Evolutionary conservation across 2,888 invertebrate genomes (phyloP), one percentile per base, ranked within the genome.

Genomic region (Drosophila testacea): DNA sequence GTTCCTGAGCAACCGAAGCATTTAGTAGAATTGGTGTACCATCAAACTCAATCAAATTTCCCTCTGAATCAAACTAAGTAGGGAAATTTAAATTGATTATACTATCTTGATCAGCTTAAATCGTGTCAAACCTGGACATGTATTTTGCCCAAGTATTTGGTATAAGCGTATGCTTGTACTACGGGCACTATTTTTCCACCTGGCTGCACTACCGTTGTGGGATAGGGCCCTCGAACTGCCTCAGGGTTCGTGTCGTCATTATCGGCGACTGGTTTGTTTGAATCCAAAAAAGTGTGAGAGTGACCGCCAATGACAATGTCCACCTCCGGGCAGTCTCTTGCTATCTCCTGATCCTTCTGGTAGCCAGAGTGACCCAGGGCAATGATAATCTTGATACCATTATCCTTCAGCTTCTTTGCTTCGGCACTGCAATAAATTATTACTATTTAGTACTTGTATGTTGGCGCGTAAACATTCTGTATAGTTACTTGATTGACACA

Each of bases 261-360:
- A 13, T 80, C 70, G 4, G 87, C 83, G 10, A 83, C 67, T 0
- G 83, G 94, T 0, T 92, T 91, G 2, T 96, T 97, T 70, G 95
- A 96, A 94, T 96, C 98, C 13, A 98, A 93, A 91, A 97, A 98
- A 0, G 98, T 97, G 90, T 98, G 96, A 0, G 97, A 96, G 90
- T 98, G 98, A 0, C 98, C 98, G 6, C 98, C 98, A 65, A 98
- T 95, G 0, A 98, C 97, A 36, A 97, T 92, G 92, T 98, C 98
- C 10, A 98, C 94, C 32, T 95, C 95, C 11, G 95, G 95, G 1
- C 97, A 96, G 77, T 95, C 93, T 60, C 92, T 92, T 0, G 97
- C 98, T 66, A 98, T 96, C 90, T 94, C 93, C 90, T 95, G 93
- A 90, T 98, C 98, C 79, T 94, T 94, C 1, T 93, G 93, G 89